Evolutionary conservation across 2,888 invertebrate species (phyloP), one percentile per base, ranked within the genome.

Genomic region (Pomacea canaliculata): DNA sequence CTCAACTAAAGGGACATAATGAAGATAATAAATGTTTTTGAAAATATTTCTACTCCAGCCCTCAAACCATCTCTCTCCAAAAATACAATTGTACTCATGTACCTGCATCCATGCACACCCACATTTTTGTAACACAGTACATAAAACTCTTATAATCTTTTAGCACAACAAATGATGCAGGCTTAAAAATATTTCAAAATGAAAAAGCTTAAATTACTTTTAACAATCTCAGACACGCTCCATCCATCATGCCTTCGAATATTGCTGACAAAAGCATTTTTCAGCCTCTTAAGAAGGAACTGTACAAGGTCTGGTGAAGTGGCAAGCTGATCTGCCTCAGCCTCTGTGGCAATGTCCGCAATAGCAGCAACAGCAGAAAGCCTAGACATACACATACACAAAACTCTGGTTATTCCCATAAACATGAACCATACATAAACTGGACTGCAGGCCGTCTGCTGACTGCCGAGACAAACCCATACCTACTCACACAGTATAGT

Each of bases 311-410:
- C 27, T 9, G 75, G 65, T 10, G 76, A 69, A 0, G 76, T 70
- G 12, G 51, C 37, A 27, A 80, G 56, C 8, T 78, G 60, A 48
- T 77, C 78, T 16, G 80, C 78, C 62, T 80, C 80, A 27, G 76
- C 70, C 51, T 80, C 80, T 51, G 78, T 74, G n/a, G 77, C 73
- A 7, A 80, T 27, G 66, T 78, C 78, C 7, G 80, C 80, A 19
- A 80, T 49, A 8, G 65, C 65, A 13, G 80, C 71, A 19, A 75
- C 48, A 13, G 70, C 68, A 46, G 65, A 19, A 19, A 80, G 19
- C n/a, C 49, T 70, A 18, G 8, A 56, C 49, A 18, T 10, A 69
- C 49, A 69, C 49, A 18, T 7, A 51, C 48, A 18, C 18, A 70
- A 37, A 23, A 23, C 23, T 1, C 37, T 0, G 37, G 37, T 37